phyloP scores from a whole-genome alignment of 1,140 invertebrate genomes.

The Drosophila virilis region DNA sequence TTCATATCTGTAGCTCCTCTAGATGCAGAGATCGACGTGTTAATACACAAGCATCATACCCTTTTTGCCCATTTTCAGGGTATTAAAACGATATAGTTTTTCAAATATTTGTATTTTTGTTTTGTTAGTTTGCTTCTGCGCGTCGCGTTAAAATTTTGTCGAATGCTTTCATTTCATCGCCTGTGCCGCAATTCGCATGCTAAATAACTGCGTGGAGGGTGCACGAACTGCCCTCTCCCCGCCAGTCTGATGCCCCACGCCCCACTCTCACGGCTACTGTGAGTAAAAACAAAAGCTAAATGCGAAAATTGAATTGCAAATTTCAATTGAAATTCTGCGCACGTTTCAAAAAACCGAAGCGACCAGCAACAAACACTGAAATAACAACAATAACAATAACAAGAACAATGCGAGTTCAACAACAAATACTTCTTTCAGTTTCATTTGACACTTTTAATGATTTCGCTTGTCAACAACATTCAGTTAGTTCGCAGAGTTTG shows the following conservation, averaged over 20 bases:
- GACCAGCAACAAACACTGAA: constrained; percentile 12
- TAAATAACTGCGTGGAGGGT: constrained; percentile 31
- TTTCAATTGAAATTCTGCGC: constrained; percentile 68
- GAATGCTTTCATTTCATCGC: constrained; percentile 39
- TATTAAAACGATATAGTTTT: constrained; percentile 25
- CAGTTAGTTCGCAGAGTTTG: constrained; percentile 9
- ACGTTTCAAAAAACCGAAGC: constrained; percentile 50
- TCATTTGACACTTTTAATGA: constrained; percentile 78
- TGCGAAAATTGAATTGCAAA: constrained; percentile 74
- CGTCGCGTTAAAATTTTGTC: constrained; percentile 8
- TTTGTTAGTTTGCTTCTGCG: constrained; percentile 30
- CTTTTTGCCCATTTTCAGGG: no score
- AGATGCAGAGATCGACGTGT: no score
- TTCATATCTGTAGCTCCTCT: no score
- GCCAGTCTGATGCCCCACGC: no score
- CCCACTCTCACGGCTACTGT: constrained; percentile 6
- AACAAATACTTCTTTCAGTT: constrained; percentile 57
- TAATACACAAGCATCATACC: no score
- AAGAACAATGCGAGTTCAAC: constrained; percentile 15
- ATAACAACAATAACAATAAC: constrained; percentile 9
- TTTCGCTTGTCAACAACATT: constrained; percentile 67
- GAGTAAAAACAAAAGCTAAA: constrained; percentile 42
- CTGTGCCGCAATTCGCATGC: constrained; percentile 47
- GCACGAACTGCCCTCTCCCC: not conserved
- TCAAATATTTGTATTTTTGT: constrained; percentile 14